Evolutionary conservation across 2,888 invertebrate genomes (phyloP).

Genomic region (Hyppa rectilinea): DNA sequence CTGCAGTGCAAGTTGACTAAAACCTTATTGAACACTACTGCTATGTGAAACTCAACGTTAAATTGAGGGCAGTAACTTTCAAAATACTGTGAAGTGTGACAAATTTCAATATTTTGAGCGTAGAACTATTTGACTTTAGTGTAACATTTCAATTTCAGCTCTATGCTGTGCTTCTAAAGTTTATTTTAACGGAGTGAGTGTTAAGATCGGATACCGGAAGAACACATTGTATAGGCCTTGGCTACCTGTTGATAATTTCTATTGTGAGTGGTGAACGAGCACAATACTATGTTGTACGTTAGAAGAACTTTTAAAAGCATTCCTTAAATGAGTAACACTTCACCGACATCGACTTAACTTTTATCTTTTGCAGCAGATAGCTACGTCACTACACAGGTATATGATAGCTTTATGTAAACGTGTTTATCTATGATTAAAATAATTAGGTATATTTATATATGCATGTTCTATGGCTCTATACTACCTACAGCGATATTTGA

Average conservation of each 20-base stretch:
- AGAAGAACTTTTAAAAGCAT: slow-evolving; percentile 82
- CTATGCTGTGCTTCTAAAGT: slow-evolving; percentile 61
- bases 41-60: slow-evolving; percentile 64
- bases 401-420: not conserved
- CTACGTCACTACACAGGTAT: not conserved
- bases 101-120: slow-evolving; percentile 62
- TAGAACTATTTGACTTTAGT: slow-evolving; percentile 61
- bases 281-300: slow-evolving; percentile 79
- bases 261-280: slow-evolving; percentile 82
- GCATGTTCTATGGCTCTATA: not conserved
- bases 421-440: not conserved
- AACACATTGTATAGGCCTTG: slow-evolving; percentile 84
- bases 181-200: slow-evolving; percentile 55
- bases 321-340: slow-evolving; percentile 80
- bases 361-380: slow-evolving; percentile 68
- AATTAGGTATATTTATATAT: too few species aligned
- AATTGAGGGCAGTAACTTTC: slow-evolving; percentile 42
- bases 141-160: slow-evolving; percentile 57
- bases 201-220: slow-evolving; percentile 85
- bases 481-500: not conserved
- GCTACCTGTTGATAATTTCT: slow-evolving; percentile 89
- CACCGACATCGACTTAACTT: slow-evolving; percentile 52
- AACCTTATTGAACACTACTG: slow-evolving; percentile 59
- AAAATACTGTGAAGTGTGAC: slow-evolving; percentile 62
- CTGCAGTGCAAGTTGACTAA: slow-evolving; percentile 75